These are phyloP conservation scores for Acrocephalus scirpaceus DNA, from an alignment of 2,797 vertebrate genomes.

Conservation along the genomic window DNA sequence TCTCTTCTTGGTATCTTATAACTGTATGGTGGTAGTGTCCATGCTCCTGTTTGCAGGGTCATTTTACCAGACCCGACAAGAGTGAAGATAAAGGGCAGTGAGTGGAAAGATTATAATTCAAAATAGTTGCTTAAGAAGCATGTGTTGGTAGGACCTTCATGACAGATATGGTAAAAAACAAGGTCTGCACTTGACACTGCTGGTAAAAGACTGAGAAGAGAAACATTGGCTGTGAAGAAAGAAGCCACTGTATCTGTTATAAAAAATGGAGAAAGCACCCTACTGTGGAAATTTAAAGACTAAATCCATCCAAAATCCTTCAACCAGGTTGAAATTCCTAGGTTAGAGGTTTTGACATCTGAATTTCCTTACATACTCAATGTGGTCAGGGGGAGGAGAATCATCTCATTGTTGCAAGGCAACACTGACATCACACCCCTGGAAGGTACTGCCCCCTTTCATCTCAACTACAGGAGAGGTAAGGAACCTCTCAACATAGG, in stretches of 20 bases:
- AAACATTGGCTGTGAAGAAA: neutral
- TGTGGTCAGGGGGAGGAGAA: neutral
- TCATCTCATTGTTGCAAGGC: neutral
- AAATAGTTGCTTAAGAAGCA: neutral
- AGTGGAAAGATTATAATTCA: neutral
- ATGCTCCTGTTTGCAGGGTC: neutral
- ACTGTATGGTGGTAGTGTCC: neutral
- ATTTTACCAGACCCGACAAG: neutral
- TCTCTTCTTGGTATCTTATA: neutral
- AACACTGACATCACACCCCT: neutral
- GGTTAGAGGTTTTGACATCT: neutral
- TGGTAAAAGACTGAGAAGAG: neutral
- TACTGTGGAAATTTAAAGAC: neutral
- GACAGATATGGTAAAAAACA: neutral
- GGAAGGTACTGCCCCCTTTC: neutral
- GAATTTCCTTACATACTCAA: neutral
- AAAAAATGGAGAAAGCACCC: neutral
- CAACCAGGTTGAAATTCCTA: neutral
- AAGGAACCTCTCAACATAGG: neutral
- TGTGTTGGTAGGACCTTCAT: neutral
- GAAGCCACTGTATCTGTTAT: neutral
- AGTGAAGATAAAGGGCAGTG: neutral
- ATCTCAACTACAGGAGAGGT: neutral
- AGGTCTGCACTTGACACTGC: neutral
- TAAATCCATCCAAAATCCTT: neutral